Base-by-base conservation (phyloP, 53 echinoderm and acorn worm genomes). In the Crossaster papposus region DNA sequence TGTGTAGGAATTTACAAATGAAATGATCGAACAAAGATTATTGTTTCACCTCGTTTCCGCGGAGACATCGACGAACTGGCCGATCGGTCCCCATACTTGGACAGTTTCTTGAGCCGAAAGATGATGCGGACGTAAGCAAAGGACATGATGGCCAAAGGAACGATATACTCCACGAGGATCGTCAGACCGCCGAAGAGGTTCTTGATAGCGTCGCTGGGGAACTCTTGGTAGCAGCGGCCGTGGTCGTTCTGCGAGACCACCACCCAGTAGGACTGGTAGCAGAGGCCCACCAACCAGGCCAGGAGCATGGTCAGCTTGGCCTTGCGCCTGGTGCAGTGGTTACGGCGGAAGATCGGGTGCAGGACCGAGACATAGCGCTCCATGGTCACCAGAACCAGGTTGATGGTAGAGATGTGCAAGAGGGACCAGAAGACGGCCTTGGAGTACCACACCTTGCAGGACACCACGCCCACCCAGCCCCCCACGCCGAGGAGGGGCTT, bases 391-490 rank as follows among this genome's bases (percentile, higher is more conserved):
- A 94, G 79, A 6, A 93, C 94, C 1, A 96, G 81, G 88, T 96
- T 96, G 51, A 93, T 88, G 17, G 94, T 96, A 54, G 96, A 93
- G 12, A 92, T 92, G 74, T 94, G 89, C 72, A 94, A 92, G 30
- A 96, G 83, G 54, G 96, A 93, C 96, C 96, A 96, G n/a, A 96
- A 85, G n/a, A 93, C 70, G 65, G 94, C 93, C 73, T 91, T 93
- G 13, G 94, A 94, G 86, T 94, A 94, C 96, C 96, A 96, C 73
- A 96, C 22, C n/a, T 92, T 89, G 55, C 96, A 96, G 50, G 92
- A 79, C 18, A 89, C 65, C 22, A 58, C 89, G 30, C 90, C 83
- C 29, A 91, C 65, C 87, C 77, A 87, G 11, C 87, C 87, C 2
- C 58, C 76, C 2, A 77, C 38, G 11, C 31, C 24, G 3, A 87